Conservation (phyloP, 2,888 invertebrate species). For the Arge pagana region DNA sequence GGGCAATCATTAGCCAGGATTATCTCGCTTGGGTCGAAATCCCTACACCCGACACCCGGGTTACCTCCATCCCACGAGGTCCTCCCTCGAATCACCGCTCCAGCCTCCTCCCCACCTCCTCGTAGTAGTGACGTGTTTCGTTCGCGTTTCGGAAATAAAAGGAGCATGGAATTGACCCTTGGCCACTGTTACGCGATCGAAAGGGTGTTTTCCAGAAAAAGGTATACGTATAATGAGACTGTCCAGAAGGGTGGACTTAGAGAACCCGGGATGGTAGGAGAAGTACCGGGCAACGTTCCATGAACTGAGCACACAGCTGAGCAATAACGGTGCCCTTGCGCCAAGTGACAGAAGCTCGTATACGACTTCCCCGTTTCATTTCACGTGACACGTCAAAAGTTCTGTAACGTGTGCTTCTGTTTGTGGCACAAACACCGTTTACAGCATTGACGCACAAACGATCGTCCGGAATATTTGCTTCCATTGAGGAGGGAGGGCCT, state of each 20-base stretch:
- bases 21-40: conserved; percentile 44
- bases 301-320: conserved; percentile 42
- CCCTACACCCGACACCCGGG: conserved; percentile 29
- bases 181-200: too few species aligned
- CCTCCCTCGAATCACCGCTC: not conserved
- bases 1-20: conserved; percentile 51
- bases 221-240: conserved; percentile 5
- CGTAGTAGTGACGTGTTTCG: conserved; percentile 39
- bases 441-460: too few species aligned
- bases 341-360: conserved; percentile 49
- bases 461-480: too few species aligned
- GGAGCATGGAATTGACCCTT: too few species aligned
- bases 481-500: not conserved
- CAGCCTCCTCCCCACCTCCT: conserved; percentile 28
- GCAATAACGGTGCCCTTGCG: conserved; percentile 36
- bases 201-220: not conserved
- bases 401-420: too few species aligned
- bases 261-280: conserved; percentile 30
- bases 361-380: conserved; percentile 46
- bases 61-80: not conserved
- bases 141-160: conserved; percentile 31
- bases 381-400: too few species aligned
- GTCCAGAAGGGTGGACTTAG: conserved; percentile 1
- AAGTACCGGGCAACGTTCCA: conserved; percentile 41
- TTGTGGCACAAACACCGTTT: too few species aligned